These are phyloP conservation scores for Paradisaea rubra DNA, from an alignment of 2,113 vertebrate genomes.

Conservation along the genomic window DNA sequence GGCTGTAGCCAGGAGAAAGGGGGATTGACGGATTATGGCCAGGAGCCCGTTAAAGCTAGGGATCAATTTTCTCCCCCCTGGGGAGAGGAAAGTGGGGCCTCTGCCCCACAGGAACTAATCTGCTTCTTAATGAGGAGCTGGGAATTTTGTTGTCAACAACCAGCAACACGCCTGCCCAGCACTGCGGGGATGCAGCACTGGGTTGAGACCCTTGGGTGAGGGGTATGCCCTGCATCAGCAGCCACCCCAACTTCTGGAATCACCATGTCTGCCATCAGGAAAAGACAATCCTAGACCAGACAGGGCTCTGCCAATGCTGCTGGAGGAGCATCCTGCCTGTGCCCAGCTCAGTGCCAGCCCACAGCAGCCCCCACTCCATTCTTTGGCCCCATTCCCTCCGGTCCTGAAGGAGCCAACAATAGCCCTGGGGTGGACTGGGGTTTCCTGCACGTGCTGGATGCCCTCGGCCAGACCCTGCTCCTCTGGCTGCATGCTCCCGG, in stretches of 20 bases:
- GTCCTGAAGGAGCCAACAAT: neutral
- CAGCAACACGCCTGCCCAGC: neutral
- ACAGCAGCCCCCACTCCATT: fast-evolving
- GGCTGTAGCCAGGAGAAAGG: neutral
- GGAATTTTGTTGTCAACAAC: neutral
- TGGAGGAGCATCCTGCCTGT: neutral
- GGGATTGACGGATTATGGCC: slow-evolving; percentile 36
- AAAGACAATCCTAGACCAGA: fast-evolving
- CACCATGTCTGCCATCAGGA: neutral
- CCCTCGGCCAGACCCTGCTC: fast-evolving
- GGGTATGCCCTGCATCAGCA: neutral
- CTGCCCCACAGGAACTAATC: neutral
- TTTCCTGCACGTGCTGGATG: neutral
- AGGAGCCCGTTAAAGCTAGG: neutral
- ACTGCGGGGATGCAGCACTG: neutral
- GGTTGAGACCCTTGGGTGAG: too few relatives aligned
- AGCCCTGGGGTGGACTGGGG: fast-evolving
- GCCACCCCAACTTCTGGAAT: neutral
- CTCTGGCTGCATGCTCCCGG: fast-evolving
- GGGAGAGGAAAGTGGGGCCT: neutral
- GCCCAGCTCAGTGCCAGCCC: neutral
- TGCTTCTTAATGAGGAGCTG: neutral
- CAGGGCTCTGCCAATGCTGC: fast-evolving
- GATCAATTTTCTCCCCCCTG: neutral
- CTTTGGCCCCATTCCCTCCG: neutral